Evolutionary conservation across 2,113 vertebrate genomes (phyloP).

Genomic region (Chaetura pelagica): DNA sequence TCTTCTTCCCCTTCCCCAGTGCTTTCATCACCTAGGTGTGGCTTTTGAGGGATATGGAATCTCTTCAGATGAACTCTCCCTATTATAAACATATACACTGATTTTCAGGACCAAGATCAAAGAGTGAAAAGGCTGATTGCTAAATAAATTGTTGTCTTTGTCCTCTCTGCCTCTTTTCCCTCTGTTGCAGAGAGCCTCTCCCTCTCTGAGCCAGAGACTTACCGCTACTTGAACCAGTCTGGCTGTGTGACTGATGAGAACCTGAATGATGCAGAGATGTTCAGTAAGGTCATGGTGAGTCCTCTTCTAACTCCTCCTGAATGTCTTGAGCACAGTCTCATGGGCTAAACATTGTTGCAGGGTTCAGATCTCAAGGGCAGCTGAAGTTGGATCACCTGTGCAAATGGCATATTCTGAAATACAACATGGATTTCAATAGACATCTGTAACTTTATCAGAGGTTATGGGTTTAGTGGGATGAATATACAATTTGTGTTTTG

Average conservation of each 20-base stretch:
- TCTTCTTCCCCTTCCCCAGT: not conserved
- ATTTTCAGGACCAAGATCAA: not conserved
- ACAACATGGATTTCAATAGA: not conserved
- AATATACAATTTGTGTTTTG: not conserved
- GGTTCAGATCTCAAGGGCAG: not conserved
- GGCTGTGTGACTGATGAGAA: slow-evolving; percentile 85
- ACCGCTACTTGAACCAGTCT: slow-evolving; percentile 88
- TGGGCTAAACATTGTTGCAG: not conserved
- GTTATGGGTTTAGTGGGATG: not conserved
- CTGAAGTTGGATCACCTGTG: not conserved
- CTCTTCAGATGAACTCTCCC: not conserved
- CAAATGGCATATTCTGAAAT: not conserved
- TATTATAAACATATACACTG: not conserved
- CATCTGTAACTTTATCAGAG: not conserved
- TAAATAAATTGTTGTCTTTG: not conserved
- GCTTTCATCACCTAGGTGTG: not conserved
- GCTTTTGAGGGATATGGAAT: not conserved
- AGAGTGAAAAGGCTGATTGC: not conserved
- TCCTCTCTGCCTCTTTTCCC: not conserved
- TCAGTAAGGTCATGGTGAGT: slow-evolving; percentile 90
- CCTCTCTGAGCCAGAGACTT: slow-evolving; percentile 82
- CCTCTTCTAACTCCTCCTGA: not conserved
- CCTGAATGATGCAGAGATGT: slow-evolving; percentile 86
- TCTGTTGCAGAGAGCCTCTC: slow-evolving; percentile 81
- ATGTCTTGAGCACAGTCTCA: not conserved